Conservation (phyloP, 2,797 vertebrate species). For the Lagocephalus sceleratus region DNA sequence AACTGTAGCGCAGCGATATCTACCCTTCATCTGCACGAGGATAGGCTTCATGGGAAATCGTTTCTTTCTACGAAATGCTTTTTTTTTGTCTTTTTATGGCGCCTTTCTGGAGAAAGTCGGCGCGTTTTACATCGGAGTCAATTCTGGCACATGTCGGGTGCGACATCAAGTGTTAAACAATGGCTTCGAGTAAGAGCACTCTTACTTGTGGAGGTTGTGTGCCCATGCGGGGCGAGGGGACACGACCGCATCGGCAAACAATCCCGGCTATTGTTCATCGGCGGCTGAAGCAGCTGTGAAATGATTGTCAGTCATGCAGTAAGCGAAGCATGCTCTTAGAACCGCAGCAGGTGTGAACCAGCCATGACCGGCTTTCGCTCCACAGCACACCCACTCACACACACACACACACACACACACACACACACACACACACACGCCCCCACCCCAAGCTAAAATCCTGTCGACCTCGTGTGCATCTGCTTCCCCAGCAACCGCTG, state of each 20-base stretch:
- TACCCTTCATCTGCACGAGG: neutral
- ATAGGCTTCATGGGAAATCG: too few relatives aligned
- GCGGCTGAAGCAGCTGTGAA: conserved; percentile 63
- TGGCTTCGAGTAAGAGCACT: neutral
- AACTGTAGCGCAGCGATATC: neutral
- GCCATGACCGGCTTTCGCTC: conserved; percentile 47
- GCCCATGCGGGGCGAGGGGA: neutral
- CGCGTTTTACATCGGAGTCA: too few relatives aligned
- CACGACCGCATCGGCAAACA: conserved; percentile 18
- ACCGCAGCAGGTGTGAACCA: conserved; percentile 70
- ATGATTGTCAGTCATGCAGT: conserved; percentile 51
- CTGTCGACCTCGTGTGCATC: conserved; percentile 58
- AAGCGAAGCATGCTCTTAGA: conserved; percentile 59
- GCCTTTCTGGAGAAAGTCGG: too few relatives aligned
- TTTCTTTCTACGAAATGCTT: too few relatives aligned
- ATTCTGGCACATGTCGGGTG: too few relatives aligned
- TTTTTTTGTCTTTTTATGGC: too few relatives aligned
- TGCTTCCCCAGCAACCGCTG: conserved; percentile 57
- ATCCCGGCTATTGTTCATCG: conserved; percentile 39
- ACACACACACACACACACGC: conserved; percentile 19
- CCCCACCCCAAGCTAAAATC: conserved; percentile 30
- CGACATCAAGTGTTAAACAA: neutral
- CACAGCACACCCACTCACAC: conserved; percentile 14
- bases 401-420: conserved; percentile 21
- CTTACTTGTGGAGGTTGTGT: too few relatives aligned